Conservation (phyloP, 2,113 vertebrate genomes). For the Eptatretus burgeri region DNA sequence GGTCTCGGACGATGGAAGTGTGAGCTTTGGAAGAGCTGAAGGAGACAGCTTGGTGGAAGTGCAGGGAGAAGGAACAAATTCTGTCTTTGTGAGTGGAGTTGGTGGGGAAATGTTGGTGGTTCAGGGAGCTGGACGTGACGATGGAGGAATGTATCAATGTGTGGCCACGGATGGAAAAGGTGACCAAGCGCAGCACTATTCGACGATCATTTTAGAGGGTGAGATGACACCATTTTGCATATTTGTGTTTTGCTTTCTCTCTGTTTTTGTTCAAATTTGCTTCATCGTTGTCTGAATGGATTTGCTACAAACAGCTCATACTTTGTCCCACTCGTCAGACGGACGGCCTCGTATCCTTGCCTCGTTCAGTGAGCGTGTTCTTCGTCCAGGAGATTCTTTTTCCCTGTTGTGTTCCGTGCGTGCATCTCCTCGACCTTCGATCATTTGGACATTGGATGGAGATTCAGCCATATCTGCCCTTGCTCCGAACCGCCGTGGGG, state of each 20-base stretch:
- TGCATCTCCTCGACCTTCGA: conserved; percentile 65
- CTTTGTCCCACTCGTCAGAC: conserved; percentile 22
- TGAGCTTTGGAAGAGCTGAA: no score
- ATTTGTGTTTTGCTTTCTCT: background rate
- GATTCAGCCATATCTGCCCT: conserved; percentile 49
- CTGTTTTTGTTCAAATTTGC: background rate
- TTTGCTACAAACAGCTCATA: no score
- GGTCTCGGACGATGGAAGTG: no score
- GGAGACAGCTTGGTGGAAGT: no score
- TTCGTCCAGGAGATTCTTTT: conserved; percentile 75
- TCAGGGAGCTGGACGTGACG: conserved; percentile 70
- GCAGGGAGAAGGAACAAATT: conserved; percentile 10
- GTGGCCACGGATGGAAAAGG: conserved; percentile 56
- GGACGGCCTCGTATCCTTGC: conserved; percentile 76
- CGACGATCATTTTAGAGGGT: conserved; percentile 77
- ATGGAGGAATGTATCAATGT: conserved; percentile 87
- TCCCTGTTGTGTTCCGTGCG: conserved; percentile 81
- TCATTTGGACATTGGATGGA: conserved; percentile 87
- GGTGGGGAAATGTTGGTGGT: conserved; percentile 89
- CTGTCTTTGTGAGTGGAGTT: conserved; percentile 73
- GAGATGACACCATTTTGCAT: conserved; percentile 12
- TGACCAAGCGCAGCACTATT: conserved; percentile 81
- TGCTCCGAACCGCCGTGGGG: conserved; percentile 47
- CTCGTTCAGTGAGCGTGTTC: conserved; percentile 91
- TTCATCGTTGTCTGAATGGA: no score